Conservation (phyloP, 2,888 invertebrate species). For the Spisula solida region DNA sequence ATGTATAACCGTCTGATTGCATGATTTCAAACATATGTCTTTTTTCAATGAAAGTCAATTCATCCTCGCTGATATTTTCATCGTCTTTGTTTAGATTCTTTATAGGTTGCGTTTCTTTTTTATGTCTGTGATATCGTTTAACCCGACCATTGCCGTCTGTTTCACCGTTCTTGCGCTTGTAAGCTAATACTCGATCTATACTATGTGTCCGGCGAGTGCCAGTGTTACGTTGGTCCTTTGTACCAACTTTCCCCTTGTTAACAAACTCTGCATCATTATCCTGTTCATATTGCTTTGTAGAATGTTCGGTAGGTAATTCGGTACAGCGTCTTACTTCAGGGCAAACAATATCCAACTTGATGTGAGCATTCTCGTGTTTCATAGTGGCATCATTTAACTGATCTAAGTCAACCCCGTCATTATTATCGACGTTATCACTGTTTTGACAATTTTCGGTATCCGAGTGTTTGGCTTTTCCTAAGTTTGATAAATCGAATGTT, state of each 20-base stretch:
- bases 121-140: background rate
- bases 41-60: background rate
- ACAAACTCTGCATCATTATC: background rate
- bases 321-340: too few relatives aligned
- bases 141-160: background rate
- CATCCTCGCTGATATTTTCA: background rate
- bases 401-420: too few relatives aligned
- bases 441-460: too few relatives aligned
- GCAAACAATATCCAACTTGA: too few relatives aligned
- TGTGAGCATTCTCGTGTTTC: too few relatives aligned
- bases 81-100: background rate
- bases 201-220: too few relatives aligned
- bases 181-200: too few relatives aligned
- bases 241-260: background rate
- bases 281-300: background rate
- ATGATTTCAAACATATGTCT: constrained; percentile 25
- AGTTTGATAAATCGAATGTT: background rate
- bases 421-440: too few relatives aligned
- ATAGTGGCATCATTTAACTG: too few relatives aligned
- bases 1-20: background rate
- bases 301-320: background rate
- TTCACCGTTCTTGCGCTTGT: background rate
- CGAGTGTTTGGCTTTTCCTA: background rate
- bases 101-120: background rate
- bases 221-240: too few relatives aligned